Conservation (phyloP, 2,113 vertebrate species). For the Rynchops niger region DNA sequence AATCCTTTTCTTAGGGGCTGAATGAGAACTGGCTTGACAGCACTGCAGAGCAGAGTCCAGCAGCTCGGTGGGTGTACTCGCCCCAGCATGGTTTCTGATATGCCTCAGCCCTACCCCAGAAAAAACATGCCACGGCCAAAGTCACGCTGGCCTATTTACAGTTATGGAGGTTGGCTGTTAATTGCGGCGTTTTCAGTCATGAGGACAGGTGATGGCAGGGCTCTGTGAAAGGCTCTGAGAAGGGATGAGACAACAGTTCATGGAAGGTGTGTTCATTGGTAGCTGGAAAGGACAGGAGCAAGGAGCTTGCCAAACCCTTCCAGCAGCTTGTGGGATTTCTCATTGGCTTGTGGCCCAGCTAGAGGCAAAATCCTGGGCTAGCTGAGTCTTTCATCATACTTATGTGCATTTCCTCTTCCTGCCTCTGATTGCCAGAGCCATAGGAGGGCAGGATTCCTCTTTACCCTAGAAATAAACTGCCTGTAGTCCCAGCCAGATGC, state of each 20-base stretch:
- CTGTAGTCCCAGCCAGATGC: not conserved
- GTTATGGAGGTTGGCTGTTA: not conserved
- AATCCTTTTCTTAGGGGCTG: not conserved
- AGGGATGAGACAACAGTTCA: not conserved
- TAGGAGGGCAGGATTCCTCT: not conserved
- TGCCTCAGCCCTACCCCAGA: not conserved
- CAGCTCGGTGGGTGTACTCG: not conserved
- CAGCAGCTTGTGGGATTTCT: not conserved
- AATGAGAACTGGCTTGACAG: not conserved
- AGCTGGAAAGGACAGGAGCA: not conserved
- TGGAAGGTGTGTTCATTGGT: not conserved
- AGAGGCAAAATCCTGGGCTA: not conserved
- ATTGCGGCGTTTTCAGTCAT: accelerated
- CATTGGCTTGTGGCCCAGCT: not conserved
- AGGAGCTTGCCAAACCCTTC: not conserved
- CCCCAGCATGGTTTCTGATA: not conserved
- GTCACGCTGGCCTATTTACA: not conserved
- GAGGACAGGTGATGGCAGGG: not conserved
- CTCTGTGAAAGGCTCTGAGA: not conserved
- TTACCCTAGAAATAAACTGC: not conserved
- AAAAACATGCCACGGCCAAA: not conserved
- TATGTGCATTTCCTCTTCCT: not conserved
- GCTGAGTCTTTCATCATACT: not conserved
- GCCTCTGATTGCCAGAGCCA: not conserved
- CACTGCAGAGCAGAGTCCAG: not conserved